These are phyloP conservation scores for Zalophus californianus DNA, from an alignment of 2,797 vertebrate species.

Conservation along the genomic window DNA sequence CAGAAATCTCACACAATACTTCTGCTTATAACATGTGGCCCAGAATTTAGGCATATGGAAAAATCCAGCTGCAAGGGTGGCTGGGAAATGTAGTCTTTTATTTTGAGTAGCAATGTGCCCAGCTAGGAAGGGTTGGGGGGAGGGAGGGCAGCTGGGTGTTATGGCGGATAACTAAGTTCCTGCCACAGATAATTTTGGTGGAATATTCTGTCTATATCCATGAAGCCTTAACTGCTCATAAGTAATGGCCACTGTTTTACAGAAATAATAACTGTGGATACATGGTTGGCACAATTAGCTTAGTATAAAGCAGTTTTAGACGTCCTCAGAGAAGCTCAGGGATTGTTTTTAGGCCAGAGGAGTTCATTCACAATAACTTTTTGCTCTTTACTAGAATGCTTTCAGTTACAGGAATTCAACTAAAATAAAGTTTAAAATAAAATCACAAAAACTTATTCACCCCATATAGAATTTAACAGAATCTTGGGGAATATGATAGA, in stretches of 20 bases:
- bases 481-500: not conserved
- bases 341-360: not conserved
- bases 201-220: not conserved
- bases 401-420: not conserved
- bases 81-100: slow-evolving; percentile 2
- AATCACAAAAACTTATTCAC: not conserved
- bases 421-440: slow-evolving; percentile 26
- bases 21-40: not conserved
- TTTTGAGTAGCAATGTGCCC: not conserved
- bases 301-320: not conserved
- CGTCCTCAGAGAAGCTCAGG: not conserved
- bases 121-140: not conserved
- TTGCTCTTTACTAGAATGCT: not conserved
- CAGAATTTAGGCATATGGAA: not conserved
- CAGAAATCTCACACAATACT: not conserved
- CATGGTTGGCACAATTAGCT: not conserved
- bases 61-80: not conserved
- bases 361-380: not conserved
- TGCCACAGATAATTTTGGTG: not conserved
- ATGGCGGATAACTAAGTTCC: not conserved
- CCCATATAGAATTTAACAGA: not conserved
- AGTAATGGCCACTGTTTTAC: not conserved
- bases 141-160: not conserved
- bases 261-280: not conserved
- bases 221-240: not conserved